Conservation (phyloP, 2,113 vertebrate genomes). For the Eulemur rufifrons region DNA sequence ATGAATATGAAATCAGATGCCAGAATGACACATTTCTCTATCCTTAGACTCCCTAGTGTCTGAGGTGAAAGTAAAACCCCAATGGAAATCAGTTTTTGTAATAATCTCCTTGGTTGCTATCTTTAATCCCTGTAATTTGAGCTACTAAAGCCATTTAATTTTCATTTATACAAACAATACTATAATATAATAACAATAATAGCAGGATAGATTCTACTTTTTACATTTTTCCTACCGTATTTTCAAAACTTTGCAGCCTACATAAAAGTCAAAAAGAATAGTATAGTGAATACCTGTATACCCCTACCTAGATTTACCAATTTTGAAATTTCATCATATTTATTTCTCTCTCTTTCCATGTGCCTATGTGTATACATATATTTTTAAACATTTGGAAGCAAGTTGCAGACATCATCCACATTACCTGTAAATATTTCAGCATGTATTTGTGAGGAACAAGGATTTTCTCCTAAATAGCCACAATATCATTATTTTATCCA, state of each 20-base stretch:
- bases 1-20: constrained; percentile 61
- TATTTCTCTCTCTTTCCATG: neutral
- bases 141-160: neutral
- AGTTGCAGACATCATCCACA: neutral
- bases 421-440: neutral
- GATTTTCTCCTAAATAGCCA: neutral
- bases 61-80: constrained; percentile 31
- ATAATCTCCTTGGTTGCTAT: constrained; percentile 3
- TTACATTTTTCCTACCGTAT: neutral
- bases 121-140: constrained; percentile 3
- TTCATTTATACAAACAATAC: constrained; percentile 1
- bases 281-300: neutral
- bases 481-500: neutral
- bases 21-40: constrained; percentile 40
- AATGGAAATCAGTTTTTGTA: constrained; percentile 18
- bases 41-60: constrained; percentile 15
- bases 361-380: neutral
- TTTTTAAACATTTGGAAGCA: neutral
- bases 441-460: neutral
- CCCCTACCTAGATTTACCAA: neutral
- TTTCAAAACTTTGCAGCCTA: neutral
- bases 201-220: neutral
- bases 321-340: neutral
- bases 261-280: neutral
- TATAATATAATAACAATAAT: neutral